These are phyloP conservation scores for Conus betulinus DNA, from an alignment of 1,140 invertebrate genomes.

Conservation along the genomic window DNA sequence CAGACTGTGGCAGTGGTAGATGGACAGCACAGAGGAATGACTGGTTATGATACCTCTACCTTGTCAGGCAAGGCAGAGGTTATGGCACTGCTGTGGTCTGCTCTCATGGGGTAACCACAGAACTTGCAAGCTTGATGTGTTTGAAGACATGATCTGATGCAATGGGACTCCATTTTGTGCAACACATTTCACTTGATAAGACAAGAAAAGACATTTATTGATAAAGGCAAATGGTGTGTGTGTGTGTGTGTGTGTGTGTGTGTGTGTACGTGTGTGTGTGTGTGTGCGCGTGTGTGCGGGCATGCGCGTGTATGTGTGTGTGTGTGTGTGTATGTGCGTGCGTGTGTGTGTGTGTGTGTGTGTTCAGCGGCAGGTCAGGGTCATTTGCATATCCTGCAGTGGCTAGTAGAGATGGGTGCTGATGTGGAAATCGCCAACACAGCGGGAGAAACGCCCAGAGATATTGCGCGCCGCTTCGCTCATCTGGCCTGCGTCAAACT, in stretches of 20 bases:
- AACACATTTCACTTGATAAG: no score
- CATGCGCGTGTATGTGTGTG: neutral
- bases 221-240: neutral
- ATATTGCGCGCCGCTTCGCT: constrained; percentile 73
- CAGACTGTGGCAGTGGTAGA: no score
- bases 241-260: constrained; percentile 9
- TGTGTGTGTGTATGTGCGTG: neutral
- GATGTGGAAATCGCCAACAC: constrained; percentile 71
- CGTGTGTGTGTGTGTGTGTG: neutral
- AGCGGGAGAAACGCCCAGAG: constrained; percentile 72
- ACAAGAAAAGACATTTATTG: neutral
- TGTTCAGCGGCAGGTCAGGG: constrained; percentile 75
- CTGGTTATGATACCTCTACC: no score
- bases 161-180: no score
- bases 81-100: no score
- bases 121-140: no score
- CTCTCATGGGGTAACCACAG: no score
- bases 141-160: no score
- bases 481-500: constrained; percentile 75
- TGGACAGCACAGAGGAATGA: no score
- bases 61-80: no score
- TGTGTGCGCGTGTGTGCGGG: neutral
- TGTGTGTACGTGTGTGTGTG: neutral
- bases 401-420: constrained; percentile 76
- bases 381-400: constrained; percentile 73